phyloP scores from a whole-genome alignment of 2,888 invertebrate genomes.

The Cordylochernes scorpioides region DNA sequence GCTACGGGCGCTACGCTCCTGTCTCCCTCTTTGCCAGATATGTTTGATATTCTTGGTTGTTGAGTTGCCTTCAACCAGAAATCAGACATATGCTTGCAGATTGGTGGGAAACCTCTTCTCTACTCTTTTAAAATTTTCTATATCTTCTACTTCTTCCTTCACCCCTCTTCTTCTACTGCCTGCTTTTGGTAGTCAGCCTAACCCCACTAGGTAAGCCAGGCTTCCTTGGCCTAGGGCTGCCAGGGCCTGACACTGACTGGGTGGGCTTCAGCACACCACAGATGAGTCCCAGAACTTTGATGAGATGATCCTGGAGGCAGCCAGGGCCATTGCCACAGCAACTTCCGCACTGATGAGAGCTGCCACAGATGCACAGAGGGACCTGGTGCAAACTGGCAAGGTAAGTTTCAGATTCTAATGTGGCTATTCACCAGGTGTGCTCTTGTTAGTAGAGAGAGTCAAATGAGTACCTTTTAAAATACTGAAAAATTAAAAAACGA shows the following conservation, averaged over 20 bases:
- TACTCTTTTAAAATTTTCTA: slow-evolving; percentile 1
- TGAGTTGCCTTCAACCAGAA: slow-evolving; percentile 61
- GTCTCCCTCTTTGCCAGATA: slow-evolving; percentile 48
- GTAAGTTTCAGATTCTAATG: slow-evolving; percentile 21
- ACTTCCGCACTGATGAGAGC: slow-evolving; percentile 87
- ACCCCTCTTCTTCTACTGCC: neutral
- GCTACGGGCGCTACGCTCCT: neutral
- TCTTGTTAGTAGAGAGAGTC: no score
- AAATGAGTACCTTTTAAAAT: no score
- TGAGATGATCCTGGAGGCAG: slow-evolving; percentile 93
- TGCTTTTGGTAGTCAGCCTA: no score
- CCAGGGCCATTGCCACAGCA: slow-evolving; percentile 86
- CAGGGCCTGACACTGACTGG: neutral
- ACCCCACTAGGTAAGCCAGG: no score
- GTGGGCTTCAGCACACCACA: slow-evolving; percentile 36
- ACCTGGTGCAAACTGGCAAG: slow-evolving; percentile 67
- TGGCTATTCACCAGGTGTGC: neutral
- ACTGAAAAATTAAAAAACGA: no score
- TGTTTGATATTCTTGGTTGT: slow-evolving; percentile 99
- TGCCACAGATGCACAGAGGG: slow-evolving; percentile 84
- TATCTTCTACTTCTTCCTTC: neutral
- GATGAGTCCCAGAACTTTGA: slow-evolving; percentile 91
- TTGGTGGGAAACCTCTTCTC: slow-evolving; percentile 4
- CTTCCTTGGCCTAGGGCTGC: neutral
- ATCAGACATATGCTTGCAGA: slow-evolving; percentile 88